These are phyloP conservation scores for Paratrypauchen microcephalus DNA, from an alignment of 2,797 vertebrate species.

Conservation along the genomic window DNA sequence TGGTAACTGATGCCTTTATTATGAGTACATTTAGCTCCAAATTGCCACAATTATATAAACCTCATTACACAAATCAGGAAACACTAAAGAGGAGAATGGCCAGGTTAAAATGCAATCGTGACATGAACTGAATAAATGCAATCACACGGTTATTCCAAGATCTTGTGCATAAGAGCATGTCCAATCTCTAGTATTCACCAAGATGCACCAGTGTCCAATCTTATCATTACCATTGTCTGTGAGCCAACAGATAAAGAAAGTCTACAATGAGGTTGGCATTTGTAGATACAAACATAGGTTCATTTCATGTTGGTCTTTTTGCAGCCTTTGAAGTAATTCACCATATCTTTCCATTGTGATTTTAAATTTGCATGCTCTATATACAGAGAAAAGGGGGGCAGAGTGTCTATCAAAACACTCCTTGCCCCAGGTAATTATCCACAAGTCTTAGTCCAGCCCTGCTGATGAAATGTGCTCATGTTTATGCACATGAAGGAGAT, in stretches of 20 bases:
- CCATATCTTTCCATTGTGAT: constrained; percentile 80
- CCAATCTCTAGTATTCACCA: no score
- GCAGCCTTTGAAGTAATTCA: constrained; percentile 82
- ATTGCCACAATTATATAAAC: constrained; percentile 57
- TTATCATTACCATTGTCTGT: neutral
- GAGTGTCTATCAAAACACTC: constrained; percentile 58
- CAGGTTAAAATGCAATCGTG: constrained; percentile 51
- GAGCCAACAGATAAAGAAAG: neutral
- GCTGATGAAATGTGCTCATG: constrained; percentile 74
- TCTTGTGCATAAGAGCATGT: no score
- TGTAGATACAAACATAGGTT: constrained; percentile 64
- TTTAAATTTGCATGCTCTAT: constrained; percentile 72
- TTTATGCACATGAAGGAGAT: constrained; percentile 75
- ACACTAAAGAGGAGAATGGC: constrained; percentile 37
- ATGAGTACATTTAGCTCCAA: constrained; percentile 58
- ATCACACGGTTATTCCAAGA: neutral
- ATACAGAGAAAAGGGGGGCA: constrained; percentile 49
- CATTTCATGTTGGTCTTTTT: constrained; percentile 89
- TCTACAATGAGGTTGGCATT: constrained; percentile 32
- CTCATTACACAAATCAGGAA: constrained; percentile 69
- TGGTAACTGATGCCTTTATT: constrained; percentile 57
- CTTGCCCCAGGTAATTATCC: constrained; percentile 72
- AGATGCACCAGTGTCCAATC: neutral
- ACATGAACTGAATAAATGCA: constrained; percentile 31
- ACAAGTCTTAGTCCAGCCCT: constrained; percentile 63